Base-by-base conservation (phyloP, 2,888 invertebrate genomes). In the Cerceris ruficornis region DNA sequence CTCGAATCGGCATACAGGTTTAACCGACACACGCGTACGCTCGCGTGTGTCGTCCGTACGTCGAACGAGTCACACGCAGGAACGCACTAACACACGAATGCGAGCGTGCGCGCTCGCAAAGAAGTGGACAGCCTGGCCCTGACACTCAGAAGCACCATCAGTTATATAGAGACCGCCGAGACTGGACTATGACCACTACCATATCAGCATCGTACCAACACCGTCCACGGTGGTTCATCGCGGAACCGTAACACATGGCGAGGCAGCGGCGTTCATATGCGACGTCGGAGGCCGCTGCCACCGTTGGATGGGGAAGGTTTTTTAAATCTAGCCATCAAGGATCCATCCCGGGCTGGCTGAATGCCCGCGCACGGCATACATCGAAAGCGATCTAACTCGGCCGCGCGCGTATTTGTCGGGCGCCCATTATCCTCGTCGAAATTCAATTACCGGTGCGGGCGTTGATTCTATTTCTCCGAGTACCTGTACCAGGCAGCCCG, bases 111-210 rank as follows among this genome's bases (percentile, higher is more conserved):
- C 69, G 80, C 73, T 80, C 81, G 88, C 87, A 90, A 91, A 91
- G 90, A 91, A 91, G 90, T 90, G 91, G 88, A 89, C 88, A 88
- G 90, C 86, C 91, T 91, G 91, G 86, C 88, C 84, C 84, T 91
- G 91, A 91, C 91, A 91, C 91, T 90, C 90, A 87, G 90, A 91
- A 91, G 91, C 88, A 91, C 91, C 91, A 91, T 91, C 91, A 89
- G 91, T 91, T 91, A 90, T 90, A 88, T 83, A 88, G 90, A 89
- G 89, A 84, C 89, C 86, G 87, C 77, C n/a, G 50, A 86, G 88
- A 87, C 88, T 85, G 86, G 75, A 83, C 79, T 78, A 64, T 69
- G 70, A 75, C 67, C 74, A 74, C 68, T 28, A 70, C 57, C 72
- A 65, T 54, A 59, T 39, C 58, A 58, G 68, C 11, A 49, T 72